Evolutionary conservation across 2,888 invertebrate species (phyloP).

Genomic region (Empis livida): DNA sequence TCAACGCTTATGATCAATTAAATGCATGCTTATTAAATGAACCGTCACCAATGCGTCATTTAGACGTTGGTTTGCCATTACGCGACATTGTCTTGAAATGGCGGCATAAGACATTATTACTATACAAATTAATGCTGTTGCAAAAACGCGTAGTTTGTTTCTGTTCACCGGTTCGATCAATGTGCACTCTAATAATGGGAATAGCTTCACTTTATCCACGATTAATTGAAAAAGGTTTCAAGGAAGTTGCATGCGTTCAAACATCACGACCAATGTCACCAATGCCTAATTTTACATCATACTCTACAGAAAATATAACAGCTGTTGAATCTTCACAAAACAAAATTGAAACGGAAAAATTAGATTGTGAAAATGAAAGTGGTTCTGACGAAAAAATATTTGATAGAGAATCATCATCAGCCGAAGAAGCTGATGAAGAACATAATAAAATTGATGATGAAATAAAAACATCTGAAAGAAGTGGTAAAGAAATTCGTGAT

Average conservation of each 20-base stretch:
- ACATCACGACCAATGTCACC: slow-evolving; percentile 60
- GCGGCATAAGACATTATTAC: slow-evolving; percentile 79
- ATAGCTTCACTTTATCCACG: slow-evolving; percentile 83
- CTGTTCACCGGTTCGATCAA: slow-evolving; percentile 80
- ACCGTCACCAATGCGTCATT: slow-evolving; percentile 40
- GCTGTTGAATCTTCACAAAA: background rate
- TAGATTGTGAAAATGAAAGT: slow-evolving; percentile 12
- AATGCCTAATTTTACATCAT: slow-evolving; percentile 44
- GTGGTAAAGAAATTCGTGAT: slow-evolving; percentile 20
- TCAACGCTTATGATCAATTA: slow-evolving; percentile 85
- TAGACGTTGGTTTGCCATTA: slow-evolving; percentile 31
- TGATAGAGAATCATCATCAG: slow-evolving; percentile 19
- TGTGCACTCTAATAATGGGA: slow-evolving; percentile 77
- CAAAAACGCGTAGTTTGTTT: slow-evolving; percentile 84
- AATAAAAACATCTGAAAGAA: slow-evolving; percentile 16
- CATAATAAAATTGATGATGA: slow-evolving; percentile 21
- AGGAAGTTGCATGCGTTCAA: slow-evolving; percentile 68
- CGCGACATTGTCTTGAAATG: slow-evolving; percentile 42
- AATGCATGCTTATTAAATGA: slow-evolving; percentile 58
- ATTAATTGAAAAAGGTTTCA: slow-evolving; percentile 72
- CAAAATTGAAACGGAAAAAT: slow-evolving; percentile 8
- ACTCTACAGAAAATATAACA: slow-evolving; percentile 6
- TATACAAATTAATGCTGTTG: slow-evolving; percentile 84
- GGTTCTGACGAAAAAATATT: slow-evolving; percentile 10
- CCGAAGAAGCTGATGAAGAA: slow-evolving; percentile 17